Conservation (phyloP, 2,888 invertebrate species). For the Elgonia sp. region DNA sequence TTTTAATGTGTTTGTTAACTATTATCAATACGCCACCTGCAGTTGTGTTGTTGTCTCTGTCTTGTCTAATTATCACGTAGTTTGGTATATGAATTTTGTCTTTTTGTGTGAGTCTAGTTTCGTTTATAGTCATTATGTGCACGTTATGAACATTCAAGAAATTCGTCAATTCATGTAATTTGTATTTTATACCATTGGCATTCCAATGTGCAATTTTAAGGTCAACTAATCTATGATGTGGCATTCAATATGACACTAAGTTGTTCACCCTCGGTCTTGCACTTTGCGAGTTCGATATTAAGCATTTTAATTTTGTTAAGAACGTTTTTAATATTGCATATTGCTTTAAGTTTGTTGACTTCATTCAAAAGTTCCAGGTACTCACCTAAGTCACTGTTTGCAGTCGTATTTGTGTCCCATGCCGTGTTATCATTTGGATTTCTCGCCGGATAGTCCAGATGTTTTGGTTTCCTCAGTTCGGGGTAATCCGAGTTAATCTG, state of each 20-base stretch:
- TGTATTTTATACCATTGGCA: conserved; percentile 1
- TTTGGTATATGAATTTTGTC: not conserved
- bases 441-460: too few species aligned
- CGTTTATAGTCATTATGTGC: not conserved
- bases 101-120: not conserved
- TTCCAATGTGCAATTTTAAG: conserved; percentile 9
- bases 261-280: not conserved
- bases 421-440: too few species aligned
- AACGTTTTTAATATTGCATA: not conserved
- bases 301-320: not conserved
- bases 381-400: not conserved
- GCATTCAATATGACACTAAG: not conserved
- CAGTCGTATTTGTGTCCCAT: too few species aligned
- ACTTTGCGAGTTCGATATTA: not conserved
- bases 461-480: not conserved
- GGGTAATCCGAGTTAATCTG: not conserved
- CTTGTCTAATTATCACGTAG: not conserved
- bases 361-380: not conserved
- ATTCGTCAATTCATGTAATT: not conserved
- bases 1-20: not conserved
- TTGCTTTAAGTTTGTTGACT: not conserved
- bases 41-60: not conserved
- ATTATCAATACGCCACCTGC: not conserved
- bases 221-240: not conserved
- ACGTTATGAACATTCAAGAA: not conserved